Conservation (phyloP, 2,797 vertebrate species). For the Zalophus californianus region DNA sequence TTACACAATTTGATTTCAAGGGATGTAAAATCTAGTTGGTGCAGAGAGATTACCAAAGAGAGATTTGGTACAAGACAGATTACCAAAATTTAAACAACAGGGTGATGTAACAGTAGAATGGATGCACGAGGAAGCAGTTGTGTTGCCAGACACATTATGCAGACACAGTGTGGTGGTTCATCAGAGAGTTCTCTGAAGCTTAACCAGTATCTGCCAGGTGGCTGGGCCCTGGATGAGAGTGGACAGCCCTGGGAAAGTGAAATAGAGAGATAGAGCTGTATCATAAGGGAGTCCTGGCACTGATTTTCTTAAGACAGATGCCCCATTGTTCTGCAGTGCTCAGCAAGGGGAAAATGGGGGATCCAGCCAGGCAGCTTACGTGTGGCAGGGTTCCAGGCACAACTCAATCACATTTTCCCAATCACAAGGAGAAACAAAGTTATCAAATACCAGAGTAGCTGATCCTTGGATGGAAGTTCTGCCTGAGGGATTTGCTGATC, state of each 20-base stretch:
- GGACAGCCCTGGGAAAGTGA: not conserved
- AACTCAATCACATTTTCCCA: not conserved
- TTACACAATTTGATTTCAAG: slow-evolving; percentile 12
- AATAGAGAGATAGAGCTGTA: not conserved
- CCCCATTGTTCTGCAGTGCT: not conserved
- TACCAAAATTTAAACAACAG: not conserved
- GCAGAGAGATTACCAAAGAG: not conserved
- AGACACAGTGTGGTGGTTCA: not conserved
- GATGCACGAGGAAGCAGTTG: not conserved
- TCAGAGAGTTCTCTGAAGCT: not conserved
- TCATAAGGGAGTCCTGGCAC: not conserved
- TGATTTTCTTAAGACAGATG: not conserved
- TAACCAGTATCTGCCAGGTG: not conserved
- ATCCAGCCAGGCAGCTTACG: not conserved
- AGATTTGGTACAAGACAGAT: not conserved
- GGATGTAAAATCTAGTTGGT: slow-evolving; percentile 34
- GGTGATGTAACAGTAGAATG: not conserved
- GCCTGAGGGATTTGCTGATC: not conserved
- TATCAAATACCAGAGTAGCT: not conserved
- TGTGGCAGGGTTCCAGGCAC: not conserved
- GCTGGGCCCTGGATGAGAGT: not conserved
- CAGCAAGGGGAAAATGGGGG: not conserved
- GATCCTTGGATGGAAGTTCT: not conserved
- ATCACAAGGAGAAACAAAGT: not conserved
- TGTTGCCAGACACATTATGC: not conserved